Evolutionary conservation across 2,113 vertebrate genomes (phyloP), one percentile per base, ranked within the genome.

Genomic region (Puntigrus tetrazona): DNA sequence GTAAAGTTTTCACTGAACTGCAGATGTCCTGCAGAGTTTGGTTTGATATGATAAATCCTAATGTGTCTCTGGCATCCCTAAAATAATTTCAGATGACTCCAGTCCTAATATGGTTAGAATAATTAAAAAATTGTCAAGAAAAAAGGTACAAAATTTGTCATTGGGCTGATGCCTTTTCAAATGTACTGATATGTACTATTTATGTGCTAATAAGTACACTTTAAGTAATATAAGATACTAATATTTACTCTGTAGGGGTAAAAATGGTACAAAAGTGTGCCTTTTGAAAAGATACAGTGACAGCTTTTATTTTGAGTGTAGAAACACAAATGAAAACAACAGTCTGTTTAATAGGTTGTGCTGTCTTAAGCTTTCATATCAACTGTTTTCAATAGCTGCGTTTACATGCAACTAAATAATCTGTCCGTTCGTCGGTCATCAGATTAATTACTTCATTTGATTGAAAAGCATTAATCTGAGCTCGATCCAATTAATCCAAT

Each of bases 1-100:
- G 7, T 61, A 43, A 61, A 61, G 55, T n/a, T 78, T 78, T 78
- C 7, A 43, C 55, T 78, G 55, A 61, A 78, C 77, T 8, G 31
- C 47, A 77, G 77, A 61, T n/a, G 16, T 78, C 55, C 77, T 27
- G 77, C 55, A 43, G 36, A 78, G 55, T 61, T 61, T 0, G 3
- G 34, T 10, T 8, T 78, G 9, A 78, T 78, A 11, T 1, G 57
- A 61, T 43, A 27, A 20, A 61, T 78, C 55, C 1, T 18, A 63
- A 29, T 59, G 22, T 38, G 20, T 78, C 22, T 38, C 45, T 34
- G 20, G 29, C 31, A 0, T 59, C 10, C 36, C n/a, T 11, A 36
- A 61, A n/a, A 27, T 78, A 1, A 61, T 78, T 41, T 61, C 77
- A 78, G 31, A 77, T 1, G 22, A 43, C 20, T 72, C 22, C 69